Percentiles rank a stretch among this genome's conserved stretches.
These are phyloP conservation scores for Rhyacichthys aspro DNA, from an alignment of 2,797 vertebrate genomes.

Conservation along the genomic window DNA sequence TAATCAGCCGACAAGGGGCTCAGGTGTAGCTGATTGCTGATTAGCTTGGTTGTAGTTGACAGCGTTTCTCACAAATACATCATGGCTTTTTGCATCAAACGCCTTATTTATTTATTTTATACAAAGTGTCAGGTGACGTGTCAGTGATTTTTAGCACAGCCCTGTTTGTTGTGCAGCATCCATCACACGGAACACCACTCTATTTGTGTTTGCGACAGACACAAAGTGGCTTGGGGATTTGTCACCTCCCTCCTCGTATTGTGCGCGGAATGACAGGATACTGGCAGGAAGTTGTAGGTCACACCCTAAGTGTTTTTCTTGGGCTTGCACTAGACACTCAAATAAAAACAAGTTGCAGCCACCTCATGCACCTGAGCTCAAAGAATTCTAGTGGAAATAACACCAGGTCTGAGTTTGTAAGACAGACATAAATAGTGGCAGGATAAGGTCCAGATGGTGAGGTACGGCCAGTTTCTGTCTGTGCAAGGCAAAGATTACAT, in stretches of 20 bases:
- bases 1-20: not conserved
- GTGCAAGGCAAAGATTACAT: slow-evolving; percentile 70
- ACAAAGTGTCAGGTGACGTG: slow-evolving; percentile 39
- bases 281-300: slow-evolving; percentile 69
- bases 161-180: slow-evolving; percentile 48
- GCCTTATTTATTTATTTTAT: slow-evolving; percentile 25
- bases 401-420: slow-evolving; percentile 13
- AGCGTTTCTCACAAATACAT: slow-evolving; percentile 6
- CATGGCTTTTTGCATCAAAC: slow-evolving; percentile 17
- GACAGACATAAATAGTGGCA: slow-evolving; percentile 41
- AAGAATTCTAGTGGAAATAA: slow-evolving; percentile 8
- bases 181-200: slow-evolving; percentile 51
- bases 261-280: slow-evolving; percentile 78
- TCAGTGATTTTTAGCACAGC: slow-evolving; percentile 46
- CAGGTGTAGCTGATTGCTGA: slow-evolving; percentile 7
- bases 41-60: not conserved
- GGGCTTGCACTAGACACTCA: slow-evolving; percentile 52
- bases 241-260: slow-evolving; percentile 72
- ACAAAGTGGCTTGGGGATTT: slow-evolving; percentile 72
- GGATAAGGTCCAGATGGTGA: slow-evolving; percentile 61
- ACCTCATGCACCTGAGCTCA: slow-evolving; percentile 46
- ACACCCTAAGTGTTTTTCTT: slow-evolving; percentile 72
- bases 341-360: slow-evolving; percentile 51
- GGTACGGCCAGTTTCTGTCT: slow-evolving; percentile 58
- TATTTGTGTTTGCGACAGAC: slow-evolving; percentile 61